These are phyloP conservation scores for Tragulus kanchil DNA, from an alignment of 2,113 vertebrate species.

Conservation along the genomic window DNA sequence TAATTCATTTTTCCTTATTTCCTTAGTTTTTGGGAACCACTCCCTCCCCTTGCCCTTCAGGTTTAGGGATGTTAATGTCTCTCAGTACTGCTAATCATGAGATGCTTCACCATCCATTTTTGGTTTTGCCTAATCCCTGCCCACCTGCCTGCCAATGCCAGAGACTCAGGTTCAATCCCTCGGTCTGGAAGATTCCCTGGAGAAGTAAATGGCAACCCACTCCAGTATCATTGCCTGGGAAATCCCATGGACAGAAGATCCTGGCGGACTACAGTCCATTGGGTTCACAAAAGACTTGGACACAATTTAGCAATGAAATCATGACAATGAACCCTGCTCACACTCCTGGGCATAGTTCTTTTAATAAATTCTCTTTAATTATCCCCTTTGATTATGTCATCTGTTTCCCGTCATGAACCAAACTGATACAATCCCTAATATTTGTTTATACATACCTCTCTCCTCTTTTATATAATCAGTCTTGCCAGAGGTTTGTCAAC, in stretches of 20 bases:
- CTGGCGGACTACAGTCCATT: background rate
- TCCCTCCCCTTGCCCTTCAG: background rate
- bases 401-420: slow-evolving; percentile 33
- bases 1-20: slow-evolving; percentile 13
- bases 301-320: background rate
- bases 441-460: background rate
- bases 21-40: background rate
- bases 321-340: background rate
- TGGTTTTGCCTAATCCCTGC: background rate
- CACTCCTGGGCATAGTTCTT: background rate
- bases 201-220: background rate
- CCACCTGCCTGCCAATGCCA: background rate
- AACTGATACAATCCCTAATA: slow-evolving; percentile 10
- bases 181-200: background rate
- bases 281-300: background rate
- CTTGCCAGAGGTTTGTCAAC: background rate
- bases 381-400: background rate
- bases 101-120: background rate
- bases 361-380: slow-evolving; percentile 47
- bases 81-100: background rate
- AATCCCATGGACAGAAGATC: background rate
- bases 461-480: slow-evolving; percentile 8
- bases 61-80: background rate
- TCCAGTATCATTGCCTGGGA: background rate
- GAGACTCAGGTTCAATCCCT: background rate